Conservation (phyloP, 2,113 vertebrate genomes). For the Percina caprodes region DNA sequence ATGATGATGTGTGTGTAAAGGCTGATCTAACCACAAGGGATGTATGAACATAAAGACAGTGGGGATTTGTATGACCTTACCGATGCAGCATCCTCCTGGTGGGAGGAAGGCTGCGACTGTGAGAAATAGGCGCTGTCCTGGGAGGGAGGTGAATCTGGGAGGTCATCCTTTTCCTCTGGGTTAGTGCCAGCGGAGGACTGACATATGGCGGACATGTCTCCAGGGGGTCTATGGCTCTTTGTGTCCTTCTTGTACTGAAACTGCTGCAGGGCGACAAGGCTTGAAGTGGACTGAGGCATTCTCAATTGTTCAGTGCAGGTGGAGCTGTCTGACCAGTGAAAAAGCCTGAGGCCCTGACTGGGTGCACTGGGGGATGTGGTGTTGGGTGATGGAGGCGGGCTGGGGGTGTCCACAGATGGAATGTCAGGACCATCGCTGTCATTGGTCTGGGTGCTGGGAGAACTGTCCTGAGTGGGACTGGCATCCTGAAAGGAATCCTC, state of each 20-base stretch:
- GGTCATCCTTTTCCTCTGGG: background rate
- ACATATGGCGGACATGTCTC: background rate
- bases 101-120: constrained; percentile 66
- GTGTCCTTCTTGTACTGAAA: constrained; percentile 79
- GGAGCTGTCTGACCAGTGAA: constrained; percentile 80
- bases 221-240: background rate
- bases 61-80: constrained; percentile 51
- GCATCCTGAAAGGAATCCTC: constrained; percentile 10
- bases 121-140: constrained; percentile 83
- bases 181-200: constrained; percentile 9
- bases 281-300: constrained; percentile 37
- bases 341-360: constrained; percentile 76
- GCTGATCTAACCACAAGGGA: background rate
- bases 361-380: constrained; percentile 29
- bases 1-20: background rate
- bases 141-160: constrained; percentile 64
- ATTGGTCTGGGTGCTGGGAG: background rate
- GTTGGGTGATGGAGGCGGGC: constrained; percentile 32
- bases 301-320: background rate
- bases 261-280: constrained; percentile 73
- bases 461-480: background rate
- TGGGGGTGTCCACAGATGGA: constrained; percentile 53
- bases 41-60: background rate
- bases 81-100: constrained; percentile 21
- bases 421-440: constrained; percentile 29